These are phyloP conservation scores for Cryptocephalus primarius DNA, from an alignment of 2,888 invertebrate species.

Conservation along the genomic window DNA sequence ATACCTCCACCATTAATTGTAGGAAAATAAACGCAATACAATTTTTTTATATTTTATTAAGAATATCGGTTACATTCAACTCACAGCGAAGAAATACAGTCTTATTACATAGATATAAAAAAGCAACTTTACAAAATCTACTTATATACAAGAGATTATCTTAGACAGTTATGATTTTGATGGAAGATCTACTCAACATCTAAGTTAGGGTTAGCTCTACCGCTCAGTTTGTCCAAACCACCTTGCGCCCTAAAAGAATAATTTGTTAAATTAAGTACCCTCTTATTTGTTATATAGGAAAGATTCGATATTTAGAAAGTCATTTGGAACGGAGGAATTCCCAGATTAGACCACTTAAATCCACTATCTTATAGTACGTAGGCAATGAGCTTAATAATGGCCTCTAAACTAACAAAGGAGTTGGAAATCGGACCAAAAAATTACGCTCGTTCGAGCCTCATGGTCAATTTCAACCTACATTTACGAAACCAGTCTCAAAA, in stretches of 20 bases:
- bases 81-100: not conserved
- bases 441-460: too few relatives aligned
- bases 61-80: not conserved
- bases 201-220: constrained; percentile 27
- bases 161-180: not conserved
- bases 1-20: too few relatives aligned
- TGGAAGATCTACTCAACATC: not conserved
- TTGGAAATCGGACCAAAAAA: too few relatives aligned
- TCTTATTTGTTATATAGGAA: not conserved
- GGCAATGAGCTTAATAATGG: too few relatives aligned
- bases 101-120: not conserved
- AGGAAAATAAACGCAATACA: too few relatives aligned
- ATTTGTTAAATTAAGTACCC: not conserved
- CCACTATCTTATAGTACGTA: too few relatives aligned
- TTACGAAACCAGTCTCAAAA: too few relatives aligned
- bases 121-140: not conserved
- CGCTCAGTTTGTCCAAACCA: constrained; percentile 31
- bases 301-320: not conserved
- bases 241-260: constrained; percentile 29
- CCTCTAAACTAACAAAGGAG: too few relatives aligned
- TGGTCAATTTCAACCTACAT: too few relatives aligned
- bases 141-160: not conserved
- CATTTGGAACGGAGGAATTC: not conserved
- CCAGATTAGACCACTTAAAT: too few relatives aligned
- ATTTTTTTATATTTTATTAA: too few relatives aligned